Evolutionary conservation across 2,888 invertebrate genomes (phyloP), one percentile per base, ranked within the genome.

Genomic region (Lepas anatifera): DNA sequence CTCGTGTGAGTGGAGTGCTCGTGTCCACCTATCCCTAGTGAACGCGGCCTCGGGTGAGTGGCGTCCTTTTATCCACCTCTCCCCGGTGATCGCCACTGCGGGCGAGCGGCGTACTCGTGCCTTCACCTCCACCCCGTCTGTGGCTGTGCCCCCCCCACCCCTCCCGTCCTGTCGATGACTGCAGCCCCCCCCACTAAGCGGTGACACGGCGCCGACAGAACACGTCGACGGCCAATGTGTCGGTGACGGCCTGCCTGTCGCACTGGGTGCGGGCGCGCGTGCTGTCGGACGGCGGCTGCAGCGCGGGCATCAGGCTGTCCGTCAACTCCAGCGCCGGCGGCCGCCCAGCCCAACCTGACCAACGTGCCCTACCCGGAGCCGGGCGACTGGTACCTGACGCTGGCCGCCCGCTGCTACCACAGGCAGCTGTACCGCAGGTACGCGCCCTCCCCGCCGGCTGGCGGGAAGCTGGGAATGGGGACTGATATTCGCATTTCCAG

Each of bases 321-420:
- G 74, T 75, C 7, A 76, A 77, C 68, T 72, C 75, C 1, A 74
- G 74, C 68, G 64, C 16, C 69, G 16, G 80, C 81, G 73, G 37
- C 69, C 13, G 80, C 81, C 73, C 4, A 84, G 88, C 16, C 83
- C 86, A 88, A 88, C 76, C 81, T 87, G 79, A 82, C 86, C 69
- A 85, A 87, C 63, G 84, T 87, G 68, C 94, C 94, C 0, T 95
- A 87, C 77, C 94, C 94, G 0, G 91, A 92, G 76, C 86, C 88
- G 41, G 94, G 94, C 0, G 81, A 81, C 48, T 95, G 93, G 92
- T 91, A 89, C 80, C 78, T 92, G 27, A 87, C 88, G 1, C 80
- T 92, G 73, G 84, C 85, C 67, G 80, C 90, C 68, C 88, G 87
- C 77, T 91, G 90, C 75, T 78, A 77, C 64, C 68, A 68, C 37